These are phyloP conservation scores for Noctua comes DNA, from an alignment of 2,888 invertebrate species.

Conservation along the genomic window DNA sequence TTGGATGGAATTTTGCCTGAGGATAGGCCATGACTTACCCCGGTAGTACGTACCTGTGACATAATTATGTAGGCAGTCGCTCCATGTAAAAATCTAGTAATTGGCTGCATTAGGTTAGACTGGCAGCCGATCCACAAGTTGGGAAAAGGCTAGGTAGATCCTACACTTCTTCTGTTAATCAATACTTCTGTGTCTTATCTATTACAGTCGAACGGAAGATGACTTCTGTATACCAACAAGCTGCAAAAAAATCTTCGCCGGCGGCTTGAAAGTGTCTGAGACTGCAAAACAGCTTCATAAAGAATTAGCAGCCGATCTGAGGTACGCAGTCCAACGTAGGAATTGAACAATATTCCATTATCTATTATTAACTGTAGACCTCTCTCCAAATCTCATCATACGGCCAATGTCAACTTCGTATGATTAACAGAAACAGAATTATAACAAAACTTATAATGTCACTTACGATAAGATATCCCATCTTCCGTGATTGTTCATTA, in stretches of 20 bases:
- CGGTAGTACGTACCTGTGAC: neutral
- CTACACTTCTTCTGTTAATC: neutral
- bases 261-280: slow-evolving; percentile 44
- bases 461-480: too few species aligned
- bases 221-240: slow-evolving; percentile 64
- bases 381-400: too few species aligned
- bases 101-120: neutral
- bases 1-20: neutral
- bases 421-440: too few species aligned
- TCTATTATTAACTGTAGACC: too few species aligned
- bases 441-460: too few species aligned
- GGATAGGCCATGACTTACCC: neutral
- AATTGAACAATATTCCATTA: neutral
- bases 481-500: too few species aligned
- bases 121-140: neutral
- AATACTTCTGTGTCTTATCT: neutral
- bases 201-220: slow-evolving; percentile 39
- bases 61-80: neutral
- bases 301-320: slow-evolving; percentile 59
- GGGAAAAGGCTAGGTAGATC: neutral
- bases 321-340: slow-evolving; percentile 39
- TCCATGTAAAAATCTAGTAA: too few species aligned
- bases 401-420: too few species aligned
- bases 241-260: slow-evolving; percentile 63
- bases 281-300: slow-evolving; percentile 36